Conservation (phyloP, 2,888 invertebrate species). For the Harmothoe impar region DNA sequence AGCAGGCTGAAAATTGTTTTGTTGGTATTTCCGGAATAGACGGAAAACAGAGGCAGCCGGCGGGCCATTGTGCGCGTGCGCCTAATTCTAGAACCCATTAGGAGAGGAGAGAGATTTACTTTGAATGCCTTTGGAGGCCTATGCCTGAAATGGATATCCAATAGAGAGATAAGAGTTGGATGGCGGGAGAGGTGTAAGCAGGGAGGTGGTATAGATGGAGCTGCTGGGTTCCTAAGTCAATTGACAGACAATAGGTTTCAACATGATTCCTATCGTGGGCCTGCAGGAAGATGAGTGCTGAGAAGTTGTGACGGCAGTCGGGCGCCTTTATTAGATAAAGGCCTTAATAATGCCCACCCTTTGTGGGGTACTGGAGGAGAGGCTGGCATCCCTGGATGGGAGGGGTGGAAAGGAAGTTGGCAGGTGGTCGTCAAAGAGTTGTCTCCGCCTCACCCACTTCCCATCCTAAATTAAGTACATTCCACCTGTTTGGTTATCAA, state of each 20-base stretch:
- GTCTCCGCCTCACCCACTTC: background rate
- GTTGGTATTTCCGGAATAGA: slow-evolving; percentile 43
- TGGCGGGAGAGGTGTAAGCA: background rate
- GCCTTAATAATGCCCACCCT: background rate
- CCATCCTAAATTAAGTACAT: slow-evolving; percentile 42
- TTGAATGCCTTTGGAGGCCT: background rate
- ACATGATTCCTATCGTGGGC: background rate
- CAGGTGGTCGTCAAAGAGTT: slow-evolving; percentile 10
- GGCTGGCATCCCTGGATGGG: background rate
- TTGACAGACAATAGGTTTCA: slow-evolving; percentile 54
- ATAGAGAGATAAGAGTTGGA: background rate
- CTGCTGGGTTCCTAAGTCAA: slow-evolving; percentile 12
- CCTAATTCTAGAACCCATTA: slow-evolving; percentile 51
- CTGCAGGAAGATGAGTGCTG: slow-evolving; percentile 14
- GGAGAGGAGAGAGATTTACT: background rate
- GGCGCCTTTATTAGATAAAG: background rate
- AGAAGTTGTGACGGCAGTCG: background rate
- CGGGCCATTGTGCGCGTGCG: slow-evolving; percentile 14
- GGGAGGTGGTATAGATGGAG: background rate
- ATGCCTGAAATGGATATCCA: slow-evolving; percentile 49
- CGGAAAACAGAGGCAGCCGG: background rate
- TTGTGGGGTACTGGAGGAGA: background rate
- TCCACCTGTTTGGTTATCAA: background rate
- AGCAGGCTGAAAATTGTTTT: slow-evolving; percentile 28
- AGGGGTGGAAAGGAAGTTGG: background rate